Evolutionary conservation across 2,888 invertebrate species (phyloP).

Genomic region (Drosophila ustulata): DNA sequence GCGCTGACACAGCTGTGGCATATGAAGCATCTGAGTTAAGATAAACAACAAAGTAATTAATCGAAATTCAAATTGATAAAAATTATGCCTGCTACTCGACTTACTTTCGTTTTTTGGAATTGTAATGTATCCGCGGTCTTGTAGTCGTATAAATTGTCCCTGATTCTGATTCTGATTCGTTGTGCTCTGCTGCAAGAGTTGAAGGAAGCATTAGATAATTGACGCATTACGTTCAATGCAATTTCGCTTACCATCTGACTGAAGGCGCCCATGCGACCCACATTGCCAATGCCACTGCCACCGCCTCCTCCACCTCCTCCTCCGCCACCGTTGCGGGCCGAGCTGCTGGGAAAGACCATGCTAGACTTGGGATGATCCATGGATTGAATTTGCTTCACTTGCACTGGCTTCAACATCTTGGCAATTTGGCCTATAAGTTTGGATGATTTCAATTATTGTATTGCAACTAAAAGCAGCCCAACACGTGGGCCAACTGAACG

Average conservation of each 20-base stretch:
- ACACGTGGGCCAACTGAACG: constrained; percentile 4
- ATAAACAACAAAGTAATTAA: constrained; percentile 1
- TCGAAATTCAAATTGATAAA: background rate
- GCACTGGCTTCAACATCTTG: constrained; percentile 81
- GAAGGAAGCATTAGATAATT: background rate
- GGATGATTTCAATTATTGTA: background rate
- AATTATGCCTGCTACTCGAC: constrained; percentile 27
- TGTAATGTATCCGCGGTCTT: constrained; percentile 78
- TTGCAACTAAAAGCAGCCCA: background rate
- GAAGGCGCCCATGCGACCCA: constrained; percentile 76
- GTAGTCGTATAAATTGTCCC: constrained; percentile 82
- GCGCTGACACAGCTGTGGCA: constrained; percentile 77
- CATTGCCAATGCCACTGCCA: constrained; percentile 63
- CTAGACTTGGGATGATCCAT: constrained; percentile 57
- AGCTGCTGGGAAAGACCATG: constrained; percentile 59
- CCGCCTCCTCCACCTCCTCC: constrained; percentile 36
- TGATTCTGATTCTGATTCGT: constrained; percentile 82
- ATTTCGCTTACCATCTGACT: constrained; percentile 77
- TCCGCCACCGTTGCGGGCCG: constrained; percentile 56
- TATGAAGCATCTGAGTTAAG: constrained; percentile 78
- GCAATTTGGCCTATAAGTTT: constrained; percentile 81
- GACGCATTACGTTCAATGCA: background rate
- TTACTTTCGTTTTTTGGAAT: constrained; percentile 82
- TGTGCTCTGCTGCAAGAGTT: constrained; percentile 77
- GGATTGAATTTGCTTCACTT: constrained; percentile 79